Base-by-base conservation (phyloP, 64 coral and sea anemone genomes). In the Trachythela sp. region DNA sequence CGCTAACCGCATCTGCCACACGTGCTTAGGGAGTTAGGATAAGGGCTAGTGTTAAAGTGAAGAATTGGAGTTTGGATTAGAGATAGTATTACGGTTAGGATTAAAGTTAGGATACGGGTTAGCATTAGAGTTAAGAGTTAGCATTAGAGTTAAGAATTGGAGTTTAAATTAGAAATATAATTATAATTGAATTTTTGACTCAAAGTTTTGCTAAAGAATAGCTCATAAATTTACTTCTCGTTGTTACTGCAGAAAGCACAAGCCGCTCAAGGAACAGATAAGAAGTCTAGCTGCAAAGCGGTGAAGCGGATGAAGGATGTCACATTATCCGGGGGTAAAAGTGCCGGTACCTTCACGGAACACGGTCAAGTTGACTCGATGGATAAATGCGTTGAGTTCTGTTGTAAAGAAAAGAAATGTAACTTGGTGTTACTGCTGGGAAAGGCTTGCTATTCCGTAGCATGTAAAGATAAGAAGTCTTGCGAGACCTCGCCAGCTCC, bases 281-380 rank as follows among this genome's bases (percentile, higher is more conserved):
- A 35, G 31, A 80, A 80, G 37, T 80, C 75, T 0, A 80, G 20
- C 13, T 80, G 75, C 58, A 92, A 88, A 36, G 60, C 89, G 34
- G 87, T 92, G 15, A 98, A 94, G 80, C 94, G 90, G 18, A 94
- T 93, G 7, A 98, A 98, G 43, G 45, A 98, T 86, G 92, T 92
- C 76, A 85, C 86, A 22, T 50, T 98, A 15, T 36, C 85, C 13
- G 85, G 93, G 14, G 51, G 80, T 54, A 87, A 92, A 48, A 76
- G 85, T 40, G 90, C 89, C 29, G 90, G 90, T 39, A 98, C 92
- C 30, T 98, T 94, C 17, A 98, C 93, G 9, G 24, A 91, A 29
- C 85, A 92, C 26, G 85, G 94, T 2, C 72, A 91, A 13, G 93
- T 89, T 0, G 84, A 91, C 9, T 77, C 84, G 13, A 98, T 98